Base-by-base conservation (phyloP, 2,888 invertebrate species). In the Euplagia quadripunctaria region DNA sequence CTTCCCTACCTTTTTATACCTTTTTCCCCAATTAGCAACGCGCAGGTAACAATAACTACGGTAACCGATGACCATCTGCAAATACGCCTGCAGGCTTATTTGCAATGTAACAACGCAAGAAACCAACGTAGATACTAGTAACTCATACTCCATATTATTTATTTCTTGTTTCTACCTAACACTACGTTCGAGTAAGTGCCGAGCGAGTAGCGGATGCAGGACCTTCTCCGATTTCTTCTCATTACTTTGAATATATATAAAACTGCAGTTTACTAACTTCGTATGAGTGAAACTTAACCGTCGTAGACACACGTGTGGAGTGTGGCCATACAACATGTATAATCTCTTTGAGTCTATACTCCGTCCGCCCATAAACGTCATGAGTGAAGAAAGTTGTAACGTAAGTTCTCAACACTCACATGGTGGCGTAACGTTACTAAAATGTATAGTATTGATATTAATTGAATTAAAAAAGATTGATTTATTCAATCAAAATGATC, bases 251-350 rank as follows among this genome's bases (percentile, higher is more conserved):
- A 67, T 71, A 61, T 16, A 51, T 16, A n/a, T 51, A 42, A 16
- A 1, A 42, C 61, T 67, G 49, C 52, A 58, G n/a, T 14, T 46
- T 46, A 46, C 11, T n/a, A 46, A 41, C 5, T n/a, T n/a, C 12
- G 58, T 42, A 41, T 9, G 12, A 66, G 71, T 41, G 71, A 71
- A 71, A 71, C 66, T 71, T 17, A 16, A 41, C 41, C 31, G 49
- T 51, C 0, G 46, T n/a, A 31, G 49, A 20, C 7, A 9, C 52
- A n/a, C 55, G 8, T n/a, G 55, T 6, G 49, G 49, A 52, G 52
- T 52, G 55, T 11, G 49, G 9, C 14, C 43, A 43, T 12, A 55
- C 20, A 31, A 16, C 31, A 42, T 5, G 43, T n/a, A 41, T 17
- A 64, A 31, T 61, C 61, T 61, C 61, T 14, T 58, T 58, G 20